Percentiles rank a stretch among this genome's conserved stretches.
These are phyloP conservation scores for Oriolus oriolus DNA, from an alignment of 2,113 vertebrate genomes.

Conservation along the genomic window DNA sequence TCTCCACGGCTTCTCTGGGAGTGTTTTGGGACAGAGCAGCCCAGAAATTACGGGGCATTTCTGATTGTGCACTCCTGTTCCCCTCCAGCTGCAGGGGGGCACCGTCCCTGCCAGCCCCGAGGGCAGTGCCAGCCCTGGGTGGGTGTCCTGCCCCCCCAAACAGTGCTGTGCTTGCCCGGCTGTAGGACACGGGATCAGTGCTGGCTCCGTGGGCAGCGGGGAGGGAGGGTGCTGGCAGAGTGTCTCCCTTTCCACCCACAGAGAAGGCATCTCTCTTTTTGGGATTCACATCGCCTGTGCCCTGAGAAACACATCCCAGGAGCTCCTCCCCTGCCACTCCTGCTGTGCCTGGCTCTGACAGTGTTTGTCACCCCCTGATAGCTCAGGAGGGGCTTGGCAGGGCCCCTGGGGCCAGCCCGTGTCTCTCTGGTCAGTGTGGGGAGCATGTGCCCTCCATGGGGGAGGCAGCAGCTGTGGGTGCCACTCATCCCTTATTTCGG, in stretches of 20 bases:
- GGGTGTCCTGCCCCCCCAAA: not conserved
- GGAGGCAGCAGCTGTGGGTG: not conserved
- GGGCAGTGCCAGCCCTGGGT: not conserved
- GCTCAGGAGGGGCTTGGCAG: not conserved
- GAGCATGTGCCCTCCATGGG: not conserved
- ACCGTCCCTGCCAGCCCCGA: not conserved
- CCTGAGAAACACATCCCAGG: not conserved
- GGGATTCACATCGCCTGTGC: not conserved
- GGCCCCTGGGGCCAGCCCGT: not conserved
- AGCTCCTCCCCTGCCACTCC: not conserved
- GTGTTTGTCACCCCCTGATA: not conserved
- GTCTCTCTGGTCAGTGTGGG: not conserved
- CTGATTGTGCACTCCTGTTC: not conserved
- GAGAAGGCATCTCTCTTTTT: rapidly evolving
- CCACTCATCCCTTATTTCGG: not conserved
- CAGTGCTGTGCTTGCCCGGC: not conserved
- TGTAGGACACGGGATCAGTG: not conserved
- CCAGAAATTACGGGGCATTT: not conserved
- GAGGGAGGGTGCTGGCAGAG: not conserved
- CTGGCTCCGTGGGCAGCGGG: not conserved
- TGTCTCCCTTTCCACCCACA: not conserved
- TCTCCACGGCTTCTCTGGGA: not conserved
- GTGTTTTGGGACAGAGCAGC: not conserved
- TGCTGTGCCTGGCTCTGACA: not conserved
- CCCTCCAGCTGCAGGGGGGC: not conserved